Evolutionary conservation across 64 coral and sea anemone genomes (phyloP).

Genomic region (Platygyra sinensis): DNA sequence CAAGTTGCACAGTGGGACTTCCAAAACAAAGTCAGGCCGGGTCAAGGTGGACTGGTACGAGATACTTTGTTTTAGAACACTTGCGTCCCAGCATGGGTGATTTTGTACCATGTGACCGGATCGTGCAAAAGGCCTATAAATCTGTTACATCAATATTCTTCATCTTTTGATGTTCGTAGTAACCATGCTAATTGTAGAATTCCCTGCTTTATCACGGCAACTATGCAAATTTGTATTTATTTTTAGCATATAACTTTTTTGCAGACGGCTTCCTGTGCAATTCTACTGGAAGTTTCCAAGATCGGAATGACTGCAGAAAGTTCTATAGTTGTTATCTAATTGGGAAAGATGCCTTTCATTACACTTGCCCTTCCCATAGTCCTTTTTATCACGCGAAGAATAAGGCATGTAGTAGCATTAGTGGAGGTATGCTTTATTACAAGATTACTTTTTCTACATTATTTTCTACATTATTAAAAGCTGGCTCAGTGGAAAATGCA

Average conservation of each 20-base stretch:
- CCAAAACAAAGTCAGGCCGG: no score
- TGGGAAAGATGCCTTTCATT: not conserved
- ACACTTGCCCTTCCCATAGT: not conserved
- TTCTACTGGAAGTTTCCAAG: not conserved
- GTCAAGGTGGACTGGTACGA: no score
- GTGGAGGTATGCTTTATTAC: not conserved
- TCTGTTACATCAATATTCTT: no score
- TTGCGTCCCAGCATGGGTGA: no score
- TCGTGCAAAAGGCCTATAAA: no score
- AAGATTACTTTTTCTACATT: not conserved
- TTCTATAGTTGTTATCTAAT: not conserved
- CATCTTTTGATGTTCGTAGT: no score
- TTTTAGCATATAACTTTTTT: not conserved
- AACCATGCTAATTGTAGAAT: not conserved
- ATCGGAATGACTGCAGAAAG: slow-evolving; percentile 3
- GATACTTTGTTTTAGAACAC: no score
- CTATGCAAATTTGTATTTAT: not conserved
- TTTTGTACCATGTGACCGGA: no score
- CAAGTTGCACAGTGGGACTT: no score
- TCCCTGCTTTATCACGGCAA: not conserved
- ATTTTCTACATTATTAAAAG: no score
- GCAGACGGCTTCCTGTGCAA: not conserved
- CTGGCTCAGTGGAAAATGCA: no score
- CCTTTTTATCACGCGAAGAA: not conserved
- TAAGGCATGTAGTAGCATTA: not conserved